These are phyloP conservation scores for Acrocyrtus sp. DNA, from an alignment of 2,888 invertebrate species.

Conservation along the genomic window DNA sequence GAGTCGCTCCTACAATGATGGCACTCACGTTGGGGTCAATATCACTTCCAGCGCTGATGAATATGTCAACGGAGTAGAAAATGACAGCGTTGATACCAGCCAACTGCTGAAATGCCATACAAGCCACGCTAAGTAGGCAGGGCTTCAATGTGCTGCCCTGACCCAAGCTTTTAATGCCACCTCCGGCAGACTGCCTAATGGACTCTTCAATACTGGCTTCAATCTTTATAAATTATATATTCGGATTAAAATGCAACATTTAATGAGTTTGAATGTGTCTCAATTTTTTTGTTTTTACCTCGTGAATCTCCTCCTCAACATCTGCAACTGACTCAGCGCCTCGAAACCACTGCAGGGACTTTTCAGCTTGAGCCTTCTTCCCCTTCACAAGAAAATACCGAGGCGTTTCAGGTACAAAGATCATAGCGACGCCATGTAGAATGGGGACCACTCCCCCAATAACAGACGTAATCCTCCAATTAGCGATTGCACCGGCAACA, in stretches of 20 bases:
- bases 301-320: slow-evolving; percentile 73
- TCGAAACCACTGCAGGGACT: slow-evolving; percentile 78
- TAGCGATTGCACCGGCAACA: slow-evolving; percentile 74
- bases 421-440: slow-evolving; percentile 76
- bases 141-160: slow-evolving; percentile 69
- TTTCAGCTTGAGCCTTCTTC: slow-evolving; percentile 72
- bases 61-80: slow-evolving; percentile 80
- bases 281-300: slow-evolving; percentile 67
- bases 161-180: slow-evolving; percentile 27
- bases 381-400: slow-evolving; percentile 74
- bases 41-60: slow-evolving; percentile 75
- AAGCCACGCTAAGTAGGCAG: slow-evolving; percentile 77
- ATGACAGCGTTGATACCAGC: slow-evolving; percentile 87
- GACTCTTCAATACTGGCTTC: slow-evolving; percentile 27
- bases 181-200: not conserved
- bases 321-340: slow-evolving; percentile 74
- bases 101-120: slow-evolving; percentile 88
- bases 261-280: no score
- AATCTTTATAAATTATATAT: no score
- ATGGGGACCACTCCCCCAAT: slow-evolving; percentile 77
- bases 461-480: slow-evolving; percentile 73
- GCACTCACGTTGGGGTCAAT: slow-evolving; percentile 70
- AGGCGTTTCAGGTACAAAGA: slow-evolving; percentile 82
- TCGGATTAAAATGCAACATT: no score
- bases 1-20: slow-evolving; percentile 71